These are phyloP conservation scores for Psittacula cyanocephala DNA, from an alignment of 2,113 vertebrate species.

Conservation along the genomic window DNA sequence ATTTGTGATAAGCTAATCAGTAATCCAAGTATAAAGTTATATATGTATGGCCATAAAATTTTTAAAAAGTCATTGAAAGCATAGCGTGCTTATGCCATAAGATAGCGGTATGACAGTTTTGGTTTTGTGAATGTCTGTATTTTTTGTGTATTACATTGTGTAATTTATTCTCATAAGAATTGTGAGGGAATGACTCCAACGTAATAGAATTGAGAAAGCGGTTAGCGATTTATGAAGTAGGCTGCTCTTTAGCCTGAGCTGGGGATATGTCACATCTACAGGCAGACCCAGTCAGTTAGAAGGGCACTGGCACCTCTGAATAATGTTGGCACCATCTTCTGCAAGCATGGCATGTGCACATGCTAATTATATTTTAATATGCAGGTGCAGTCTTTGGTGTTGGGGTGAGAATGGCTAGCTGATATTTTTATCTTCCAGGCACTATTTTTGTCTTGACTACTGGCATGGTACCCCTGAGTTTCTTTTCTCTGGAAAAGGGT, in stretches of 20 bases:
- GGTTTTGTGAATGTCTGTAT: background rate
- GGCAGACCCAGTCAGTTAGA: background rate
- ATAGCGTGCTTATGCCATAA: background rate
- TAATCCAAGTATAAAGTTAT: background rate
- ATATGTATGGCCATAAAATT: background rate
- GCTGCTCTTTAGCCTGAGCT: background rate
- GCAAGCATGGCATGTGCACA: background rate
- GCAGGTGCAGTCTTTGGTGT: conserved; percentile 17
- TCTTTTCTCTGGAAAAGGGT: background rate
- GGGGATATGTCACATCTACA: background rate
- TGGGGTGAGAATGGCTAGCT: background rate
- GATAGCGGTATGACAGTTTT: background rate
- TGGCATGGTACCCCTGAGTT: background rate
- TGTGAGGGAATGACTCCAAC: background rate
- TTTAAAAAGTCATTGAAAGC: background rate
- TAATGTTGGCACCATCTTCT: background rate
- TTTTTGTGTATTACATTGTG: background rate
- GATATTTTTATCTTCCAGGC: conserved; percentile 23
- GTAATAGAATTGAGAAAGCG: background rate
- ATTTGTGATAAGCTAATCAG: background rate
- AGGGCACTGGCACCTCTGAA: background rate
- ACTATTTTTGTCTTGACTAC: conserved; percentile 6
- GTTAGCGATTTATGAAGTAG: background rate
- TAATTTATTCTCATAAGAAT: background rate
- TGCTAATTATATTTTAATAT: conserved; percentile 9